Evolutionary conservation across 2,888 invertebrate genomes (phyloP), one percentile per base, ranked within the genome.

Genomic region (Eupithecia exiguata): DNA sequence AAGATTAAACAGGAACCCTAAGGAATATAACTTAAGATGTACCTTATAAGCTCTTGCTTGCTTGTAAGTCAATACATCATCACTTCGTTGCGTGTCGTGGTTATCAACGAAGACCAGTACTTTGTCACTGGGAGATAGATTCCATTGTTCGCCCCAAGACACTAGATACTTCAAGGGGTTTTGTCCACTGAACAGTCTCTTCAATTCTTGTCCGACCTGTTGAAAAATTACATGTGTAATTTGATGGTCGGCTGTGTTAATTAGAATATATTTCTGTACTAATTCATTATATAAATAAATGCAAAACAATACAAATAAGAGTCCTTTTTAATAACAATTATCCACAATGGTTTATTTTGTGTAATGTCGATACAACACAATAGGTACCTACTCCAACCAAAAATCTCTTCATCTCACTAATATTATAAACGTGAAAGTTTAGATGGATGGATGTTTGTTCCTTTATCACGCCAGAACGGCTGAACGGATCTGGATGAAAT

Each of bases 81-180:
- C 95, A 21, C 95, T 95, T 70, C 98, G 94, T 87, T 98, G 98
- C 71, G 97, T 98, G 85, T 99, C 98, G 83, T 98, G 98, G 89
- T 98, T 98, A 86, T 98, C 98, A 30, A 98, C 95, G 84, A 98
- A 98, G 10, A 96, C 96, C 0, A 98, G 83, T 0, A 97, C 96
- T 69, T 95, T 94, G 0, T 90, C 87, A 1, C 95, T 95, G 0
- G 95, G 94, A 12, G 96, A 82, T 69, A 97, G 81, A 18, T 86
- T 89, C 92, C 93, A 91, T 18, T 78, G 83, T 71, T 89, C 86
- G 14, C 94, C 94, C 92, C 93, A 93, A 5, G 87, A 84, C 1
- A 84, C 84, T 68, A 95, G 84, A 84, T 90, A 95, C 79, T 95
- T 96, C 68, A 97, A 84, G 0, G 94, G 86, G 78, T 96, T 96